Conservation (phyloP, 2,797 vertebrate genomes). For the Lycodopsis pacificus region DNA sequence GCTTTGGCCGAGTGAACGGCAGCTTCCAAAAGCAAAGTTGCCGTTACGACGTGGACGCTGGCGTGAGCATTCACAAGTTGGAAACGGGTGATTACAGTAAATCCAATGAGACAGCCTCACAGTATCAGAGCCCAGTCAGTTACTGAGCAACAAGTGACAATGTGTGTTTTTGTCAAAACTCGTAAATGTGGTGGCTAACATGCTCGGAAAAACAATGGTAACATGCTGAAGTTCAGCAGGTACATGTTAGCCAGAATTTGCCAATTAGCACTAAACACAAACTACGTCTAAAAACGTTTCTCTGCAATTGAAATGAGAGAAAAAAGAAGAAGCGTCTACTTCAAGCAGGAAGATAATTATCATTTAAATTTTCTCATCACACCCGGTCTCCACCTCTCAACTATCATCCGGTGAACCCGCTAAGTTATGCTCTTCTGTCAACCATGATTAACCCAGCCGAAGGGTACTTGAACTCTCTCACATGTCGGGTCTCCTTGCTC, state of each 20-base stretch:
- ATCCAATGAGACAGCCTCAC: neutral
- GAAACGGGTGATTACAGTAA: neutral
- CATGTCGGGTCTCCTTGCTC: slow-evolving; percentile 7
- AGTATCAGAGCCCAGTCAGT: neutral
- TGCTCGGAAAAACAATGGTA: neutral
- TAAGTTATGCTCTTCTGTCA: slow-evolving; percentile 45
- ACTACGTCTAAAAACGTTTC: neutral
- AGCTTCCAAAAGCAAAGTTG: neutral
- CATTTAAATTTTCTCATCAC: slow-evolving; percentile 53
- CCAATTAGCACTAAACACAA: neutral
- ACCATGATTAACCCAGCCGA: slow-evolving; percentile 37
- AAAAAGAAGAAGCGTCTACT: slow-evolving; percentile 22
- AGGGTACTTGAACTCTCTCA: slow-evolving; percentile 26
- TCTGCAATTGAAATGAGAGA: slow-evolving; percentile 30
- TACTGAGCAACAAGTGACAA: neutral
- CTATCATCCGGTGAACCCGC: slow-evolving; percentile 35
- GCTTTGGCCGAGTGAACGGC: neutral
- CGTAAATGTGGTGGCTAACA: neutral
- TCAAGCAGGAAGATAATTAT: slow-evolving; percentile 44
- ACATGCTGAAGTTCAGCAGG: neutral
- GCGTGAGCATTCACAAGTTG: neutral
- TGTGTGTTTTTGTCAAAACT: neutral
- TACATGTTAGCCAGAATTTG: neutral
- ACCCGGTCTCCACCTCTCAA: slow-evolving; percentile 29
- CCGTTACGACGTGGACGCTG: neutral